phyloP scores from a whole-genome alignment of 2,113 vertebrate genomes.

The Murina feae region DNA sequence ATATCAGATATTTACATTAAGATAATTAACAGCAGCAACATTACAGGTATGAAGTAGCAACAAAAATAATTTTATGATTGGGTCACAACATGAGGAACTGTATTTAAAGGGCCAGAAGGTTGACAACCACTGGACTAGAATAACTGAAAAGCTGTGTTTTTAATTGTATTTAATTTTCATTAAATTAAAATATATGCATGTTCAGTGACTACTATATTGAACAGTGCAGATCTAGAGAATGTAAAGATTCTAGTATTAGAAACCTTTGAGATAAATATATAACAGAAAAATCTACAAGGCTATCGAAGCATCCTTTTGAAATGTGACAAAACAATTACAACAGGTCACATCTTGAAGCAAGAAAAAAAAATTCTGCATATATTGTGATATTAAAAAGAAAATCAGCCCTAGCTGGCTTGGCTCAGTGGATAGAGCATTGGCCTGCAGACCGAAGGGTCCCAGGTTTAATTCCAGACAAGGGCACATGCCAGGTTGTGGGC shows the following conservation, averaged over 20 bases:
- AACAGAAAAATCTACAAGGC: neutral
- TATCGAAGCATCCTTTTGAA: constrained; percentile 24
- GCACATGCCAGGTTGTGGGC: too few species aligned
- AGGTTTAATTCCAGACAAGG: too few species aligned
- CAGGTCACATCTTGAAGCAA: neutral
- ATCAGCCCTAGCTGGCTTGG: neutral
- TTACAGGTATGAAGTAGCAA: too few species aligned
- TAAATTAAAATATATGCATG: neutral
- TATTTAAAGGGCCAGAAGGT: too few species aligned
- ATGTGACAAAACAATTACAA: constrained; percentile 9
- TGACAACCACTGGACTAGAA: too few species aligned
- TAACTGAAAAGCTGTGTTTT: neutral
- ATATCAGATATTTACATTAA: too few species aligned
- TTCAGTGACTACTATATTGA: neutral
- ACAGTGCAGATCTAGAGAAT: neutral
- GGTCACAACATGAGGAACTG: too few species aligned
- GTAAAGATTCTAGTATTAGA: constrained; percentile 23
- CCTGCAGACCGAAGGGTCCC: too few species aligned
- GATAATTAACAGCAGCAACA: too few species aligned
- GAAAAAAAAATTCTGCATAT: neutral
- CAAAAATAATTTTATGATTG: too few species aligned
- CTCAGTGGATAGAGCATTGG: too few species aligned
- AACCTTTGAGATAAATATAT: neutral
- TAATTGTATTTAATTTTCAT: constrained; percentile 6
- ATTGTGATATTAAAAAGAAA: neutral